These are phyloP conservation scores for Acrobasis consociella DNA, from an alignment of 2,888 invertebrate species.

Conservation along the genomic window DNA sequence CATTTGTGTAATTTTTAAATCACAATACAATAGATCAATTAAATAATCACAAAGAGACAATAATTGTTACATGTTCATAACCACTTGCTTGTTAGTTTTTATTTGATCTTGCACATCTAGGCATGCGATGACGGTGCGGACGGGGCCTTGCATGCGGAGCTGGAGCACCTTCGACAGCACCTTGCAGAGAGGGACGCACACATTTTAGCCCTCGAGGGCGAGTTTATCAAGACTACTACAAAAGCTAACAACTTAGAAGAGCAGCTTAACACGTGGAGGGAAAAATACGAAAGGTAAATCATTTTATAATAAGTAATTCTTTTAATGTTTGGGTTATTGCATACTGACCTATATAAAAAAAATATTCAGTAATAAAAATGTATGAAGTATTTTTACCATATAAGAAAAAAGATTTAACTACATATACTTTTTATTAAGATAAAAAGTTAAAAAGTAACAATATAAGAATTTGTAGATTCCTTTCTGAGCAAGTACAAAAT, in stretches of 20 bases:
- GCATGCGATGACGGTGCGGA: conserved; percentile 67
- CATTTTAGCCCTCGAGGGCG: conserved; percentile 93
- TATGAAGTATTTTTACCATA: too few species aligned
- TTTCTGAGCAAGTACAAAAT: conserved; percentile 10
- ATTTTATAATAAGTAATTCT: not conserved
- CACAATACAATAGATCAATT: not conserved
- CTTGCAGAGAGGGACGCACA: conserved; percentile 91
- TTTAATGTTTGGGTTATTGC: too few species aligned
- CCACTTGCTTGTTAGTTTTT: conserved; percentile 49
- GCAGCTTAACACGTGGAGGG: conserved; percentile 93
- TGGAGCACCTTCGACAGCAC: conserved; percentile 92
- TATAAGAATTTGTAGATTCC: too few species aligned
- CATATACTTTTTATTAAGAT: too few species aligned
- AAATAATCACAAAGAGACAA: not conserved
- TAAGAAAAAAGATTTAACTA: too few species aligned
- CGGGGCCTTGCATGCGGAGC: conserved; percentile 90
- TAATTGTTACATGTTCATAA: conserved; percentile 2
- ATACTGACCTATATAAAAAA: too few species aligned
- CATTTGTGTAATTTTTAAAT: not conserved
- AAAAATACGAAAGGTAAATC: conserved; percentile 91
- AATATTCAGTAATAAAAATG: too few species aligned
- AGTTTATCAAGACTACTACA: conserved; percentile 91
- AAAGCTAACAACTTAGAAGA: conserved; percentile 91
- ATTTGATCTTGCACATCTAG: conserved; percentile 67
- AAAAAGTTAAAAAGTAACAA: too few species aligned